Conservation (phyloP, 1,140 invertebrate species). For the Drosophila lini region DNA sequence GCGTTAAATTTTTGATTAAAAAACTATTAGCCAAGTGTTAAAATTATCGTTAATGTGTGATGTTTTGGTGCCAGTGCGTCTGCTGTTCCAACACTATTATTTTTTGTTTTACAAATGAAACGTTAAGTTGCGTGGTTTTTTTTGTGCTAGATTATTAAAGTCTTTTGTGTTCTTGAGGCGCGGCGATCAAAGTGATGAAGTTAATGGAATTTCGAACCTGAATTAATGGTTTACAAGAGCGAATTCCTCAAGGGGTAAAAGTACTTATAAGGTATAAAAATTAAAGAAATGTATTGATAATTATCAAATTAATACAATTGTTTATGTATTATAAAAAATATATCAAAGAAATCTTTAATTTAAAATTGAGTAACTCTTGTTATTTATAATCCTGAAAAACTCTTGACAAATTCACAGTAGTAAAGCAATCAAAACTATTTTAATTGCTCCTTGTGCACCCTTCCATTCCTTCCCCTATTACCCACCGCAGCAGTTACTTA, state of each 20-base stretch:
- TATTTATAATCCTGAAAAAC: neutral
- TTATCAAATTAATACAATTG: neutral
- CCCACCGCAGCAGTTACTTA: constrained; percentile 24
- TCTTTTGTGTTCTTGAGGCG: constrained; percentile 57
- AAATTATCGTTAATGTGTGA: constrained; percentile 63
- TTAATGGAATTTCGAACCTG: constrained; percentile 39
- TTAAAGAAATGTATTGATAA: neutral
- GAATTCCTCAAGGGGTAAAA: neutral
- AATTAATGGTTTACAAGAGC: neutral
- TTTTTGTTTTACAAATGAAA: constrained; percentile 55
- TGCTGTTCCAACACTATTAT: constrained; percentile 43
- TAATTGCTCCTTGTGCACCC: neutral
- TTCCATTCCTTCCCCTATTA: neutral
- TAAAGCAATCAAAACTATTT: constrained; percentile 1
- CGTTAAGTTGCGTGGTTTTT: constrained; percentile 59
- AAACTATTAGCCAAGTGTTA: constrained; percentile 81
- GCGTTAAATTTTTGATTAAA: constrained; percentile 82
- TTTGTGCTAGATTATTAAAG: constrained; percentile 44
- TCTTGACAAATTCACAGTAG: neutral
- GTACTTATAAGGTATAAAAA: neutral
- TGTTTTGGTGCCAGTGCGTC: constrained; percentile 68
- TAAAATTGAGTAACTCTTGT: neutral
- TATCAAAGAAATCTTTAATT: neutral
- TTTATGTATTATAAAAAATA: neutral
- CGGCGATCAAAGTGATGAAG: constrained; percentile 37